Conservation (phyloP, 2,888 invertebrate genomes). For the Papilio elwesi region DNA sequence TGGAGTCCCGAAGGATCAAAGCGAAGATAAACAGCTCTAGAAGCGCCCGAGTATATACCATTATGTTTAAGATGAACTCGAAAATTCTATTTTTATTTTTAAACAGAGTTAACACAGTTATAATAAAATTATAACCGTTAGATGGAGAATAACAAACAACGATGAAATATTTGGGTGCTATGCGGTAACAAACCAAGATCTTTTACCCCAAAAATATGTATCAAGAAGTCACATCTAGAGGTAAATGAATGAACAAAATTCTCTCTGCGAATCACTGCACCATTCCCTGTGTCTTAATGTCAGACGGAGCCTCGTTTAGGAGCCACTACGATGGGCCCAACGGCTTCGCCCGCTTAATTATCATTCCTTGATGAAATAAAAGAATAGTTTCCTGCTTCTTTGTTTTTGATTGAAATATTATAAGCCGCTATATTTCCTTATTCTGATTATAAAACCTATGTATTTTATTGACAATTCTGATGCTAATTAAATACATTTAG, state of each 20-base stretch:
- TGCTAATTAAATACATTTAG: constrained; percentile 17
- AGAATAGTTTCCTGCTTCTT: constrained; percentile 56
- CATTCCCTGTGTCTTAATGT: constrained; percentile 62
- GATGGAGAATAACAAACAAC: neutral
- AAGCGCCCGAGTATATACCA: constrained; percentile 29
- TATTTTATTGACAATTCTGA: neutral
- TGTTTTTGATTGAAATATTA: constrained; percentile 45
- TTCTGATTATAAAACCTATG: neutral
- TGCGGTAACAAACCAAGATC: constrained; percentile 37
- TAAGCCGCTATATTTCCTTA: neutral
- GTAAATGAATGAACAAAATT: constrained; percentile 42
- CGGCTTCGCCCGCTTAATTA: constrained; percentile 70
- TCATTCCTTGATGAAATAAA: constrained; percentile 67
- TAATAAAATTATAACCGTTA: neutral
- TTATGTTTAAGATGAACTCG: no score
- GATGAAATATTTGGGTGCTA: constrained; percentile 24
- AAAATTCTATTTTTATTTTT: no score
- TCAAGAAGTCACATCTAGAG: constrained; percentile 42
- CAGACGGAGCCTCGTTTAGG: constrained; percentile 59
- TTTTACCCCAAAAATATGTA: constrained; percentile 49
- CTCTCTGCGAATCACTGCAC: constrained; percentile 51
- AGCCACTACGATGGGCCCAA: constrained; percentile 59
- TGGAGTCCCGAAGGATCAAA: constrained; percentile 64
- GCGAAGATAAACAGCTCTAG: constrained; percentile 56
- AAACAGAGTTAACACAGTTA: no score